These are phyloP conservation scores for Agonum fuliginosum DNA, from an alignment of 2,888 invertebrate genomes.

Conservation along the genomic window DNA sequence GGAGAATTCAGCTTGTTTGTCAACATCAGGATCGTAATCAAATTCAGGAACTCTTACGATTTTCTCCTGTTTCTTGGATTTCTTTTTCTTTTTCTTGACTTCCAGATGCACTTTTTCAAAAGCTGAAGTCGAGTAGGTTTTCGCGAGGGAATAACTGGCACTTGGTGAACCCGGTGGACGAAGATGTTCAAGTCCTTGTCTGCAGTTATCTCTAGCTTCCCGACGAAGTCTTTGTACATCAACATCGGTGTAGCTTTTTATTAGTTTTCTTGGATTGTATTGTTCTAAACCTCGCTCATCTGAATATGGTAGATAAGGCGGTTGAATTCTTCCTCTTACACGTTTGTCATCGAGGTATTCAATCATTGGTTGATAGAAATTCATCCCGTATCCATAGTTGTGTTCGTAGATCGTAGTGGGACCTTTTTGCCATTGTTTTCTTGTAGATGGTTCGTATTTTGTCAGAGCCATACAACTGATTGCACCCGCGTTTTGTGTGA, in stretches of 20 bases:
- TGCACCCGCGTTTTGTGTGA: background rate
- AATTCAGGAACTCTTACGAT: constrained; percentile 75
- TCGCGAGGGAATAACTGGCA: constrained; percentile 78
- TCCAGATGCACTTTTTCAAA: constrained; percentile 79
- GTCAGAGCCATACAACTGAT: constrained; percentile 62
- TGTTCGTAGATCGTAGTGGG: constrained; percentile 84
- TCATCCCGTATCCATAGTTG: constrained; percentile 89
- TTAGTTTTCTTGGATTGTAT: constrained; percentile 79
- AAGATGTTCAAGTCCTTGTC: constrained; percentile 74
- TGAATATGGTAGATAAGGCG: constrained; percentile 84
- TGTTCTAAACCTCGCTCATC: constrained; percentile 82
- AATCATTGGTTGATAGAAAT: constrained; percentile 91
- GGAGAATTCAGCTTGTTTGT: constrained; percentile 71
- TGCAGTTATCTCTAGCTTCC: constrained; percentile 82
- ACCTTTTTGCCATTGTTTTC: constrained; percentile 67
- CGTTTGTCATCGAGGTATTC: constrained; percentile 86
- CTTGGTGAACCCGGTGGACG: background rate
- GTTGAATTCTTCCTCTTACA: constrained; percentile 69
- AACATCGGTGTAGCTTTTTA: constrained; percentile 80
- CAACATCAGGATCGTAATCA: constrained; percentile 72
- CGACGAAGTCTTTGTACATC: constrained; percentile 81
- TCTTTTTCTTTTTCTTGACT: constrained; percentile 73
- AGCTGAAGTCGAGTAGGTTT: constrained; percentile 79
- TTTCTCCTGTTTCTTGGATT: constrained; percentile 73
- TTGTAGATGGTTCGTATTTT: background rate